Evolutionary conservation across 2,888 invertebrate species (phyloP).

Genomic region (Rutpela maculata): DNA sequence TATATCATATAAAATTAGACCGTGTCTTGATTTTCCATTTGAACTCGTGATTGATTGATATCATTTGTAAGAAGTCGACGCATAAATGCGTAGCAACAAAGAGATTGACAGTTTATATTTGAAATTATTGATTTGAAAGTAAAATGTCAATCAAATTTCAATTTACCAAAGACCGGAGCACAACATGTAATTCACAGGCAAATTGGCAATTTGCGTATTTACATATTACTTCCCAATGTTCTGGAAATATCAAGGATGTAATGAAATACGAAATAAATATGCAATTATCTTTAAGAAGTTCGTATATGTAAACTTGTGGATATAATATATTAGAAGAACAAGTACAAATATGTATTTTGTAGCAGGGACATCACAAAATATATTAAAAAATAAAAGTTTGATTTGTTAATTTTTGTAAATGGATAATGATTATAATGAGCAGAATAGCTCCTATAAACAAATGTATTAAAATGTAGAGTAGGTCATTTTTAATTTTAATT

Average conservation of each 20-base stretch:
- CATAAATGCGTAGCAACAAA: not conserved
- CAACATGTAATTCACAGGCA: not conserved
- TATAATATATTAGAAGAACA: too few species aligned
- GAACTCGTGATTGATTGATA: not conserved
- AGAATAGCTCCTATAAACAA: too few species aligned
- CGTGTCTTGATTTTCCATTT: not conserved
- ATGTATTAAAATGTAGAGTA: too few species aligned
- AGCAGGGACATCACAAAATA: too few species aligned
- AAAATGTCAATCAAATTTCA: constrained; percentile 4
- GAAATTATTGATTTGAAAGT: not conserved
- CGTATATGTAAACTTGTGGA: too few species aligned
- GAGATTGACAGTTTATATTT: not conserved
- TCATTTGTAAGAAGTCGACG: not conserved
- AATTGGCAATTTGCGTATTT: not conserved
- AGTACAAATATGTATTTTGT: too few species aligned
- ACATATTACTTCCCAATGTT: not conserved
- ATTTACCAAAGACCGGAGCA: not conserved
- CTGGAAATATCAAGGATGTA: not conserved
- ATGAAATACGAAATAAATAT: not conserved
- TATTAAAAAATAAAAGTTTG: too few species aligned
- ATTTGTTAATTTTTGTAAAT: too few species aligned
- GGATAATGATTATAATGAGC: too few species aligned
- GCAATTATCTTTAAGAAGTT: too few species aligned
- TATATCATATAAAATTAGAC: not conserved
- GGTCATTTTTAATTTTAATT: too few species aligned